Conservation (phyloP, 2,888 invertebrate species). For the Nudaria mundana region DNA sequence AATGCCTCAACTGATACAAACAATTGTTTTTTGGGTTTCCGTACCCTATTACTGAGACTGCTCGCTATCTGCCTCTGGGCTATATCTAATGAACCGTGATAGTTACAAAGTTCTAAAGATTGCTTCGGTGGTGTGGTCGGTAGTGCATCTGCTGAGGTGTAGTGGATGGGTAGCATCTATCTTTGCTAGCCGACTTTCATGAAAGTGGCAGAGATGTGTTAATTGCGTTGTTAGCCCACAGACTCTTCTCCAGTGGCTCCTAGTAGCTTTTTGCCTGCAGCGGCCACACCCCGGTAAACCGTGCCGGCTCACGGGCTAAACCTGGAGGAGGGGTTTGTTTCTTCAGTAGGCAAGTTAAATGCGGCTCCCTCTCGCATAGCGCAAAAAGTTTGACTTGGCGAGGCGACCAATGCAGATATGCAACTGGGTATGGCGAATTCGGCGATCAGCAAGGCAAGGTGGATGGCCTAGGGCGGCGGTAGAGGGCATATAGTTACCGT, state of each 20-base stretch:
- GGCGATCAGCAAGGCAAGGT: neutral
- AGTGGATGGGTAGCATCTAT: too few relatives aligned
- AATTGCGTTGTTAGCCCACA: too few relatives aligned
- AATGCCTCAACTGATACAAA: too few relatives aligned
- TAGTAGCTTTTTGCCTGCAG: slow-evolving; percentile 1
- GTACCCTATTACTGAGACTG: too few relatives aligned
- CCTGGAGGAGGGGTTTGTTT: neutral
- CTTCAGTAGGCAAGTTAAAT: neutral
- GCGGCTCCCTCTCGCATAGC: neutral
- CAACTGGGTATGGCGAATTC: neutral
- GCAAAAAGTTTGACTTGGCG: neutral
- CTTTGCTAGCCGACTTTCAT: too few relatives aligned
- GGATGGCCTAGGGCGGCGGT: neutral
- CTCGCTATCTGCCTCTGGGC: too few relatives aligned
- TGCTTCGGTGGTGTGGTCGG: too few relatives aligned
- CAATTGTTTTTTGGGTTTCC: too few relatives aligned
- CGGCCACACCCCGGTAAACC: neutral
- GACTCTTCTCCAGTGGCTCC: neutral
- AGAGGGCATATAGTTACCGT: slow-evolving; percentile 1
- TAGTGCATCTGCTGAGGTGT: too few relatives aligned
- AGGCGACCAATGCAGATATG: neutral
- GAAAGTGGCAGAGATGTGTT: too few relatives aligned
- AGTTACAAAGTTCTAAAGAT: too few relatives aligned
- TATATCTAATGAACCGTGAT: too few relatives aligned
- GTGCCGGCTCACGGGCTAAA: neutral